Evolutionary conservation across 1,140 invertebrate genomes (phyloP).

Genomic region (Metaphire vulgaris): DNA sequence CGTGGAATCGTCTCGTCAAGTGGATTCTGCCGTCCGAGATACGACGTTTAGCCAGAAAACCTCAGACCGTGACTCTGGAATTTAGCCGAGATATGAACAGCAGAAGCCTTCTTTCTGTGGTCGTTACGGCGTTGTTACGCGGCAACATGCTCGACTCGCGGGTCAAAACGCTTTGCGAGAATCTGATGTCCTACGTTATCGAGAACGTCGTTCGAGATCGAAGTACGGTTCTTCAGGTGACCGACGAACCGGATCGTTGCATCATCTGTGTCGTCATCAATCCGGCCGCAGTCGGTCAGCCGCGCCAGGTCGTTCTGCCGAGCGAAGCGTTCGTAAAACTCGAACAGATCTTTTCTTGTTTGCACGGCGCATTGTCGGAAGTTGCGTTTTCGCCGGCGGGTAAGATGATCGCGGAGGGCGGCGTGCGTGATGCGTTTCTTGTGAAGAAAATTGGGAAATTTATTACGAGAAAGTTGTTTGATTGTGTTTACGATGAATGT

Average conservation of each 20-base stretch:
- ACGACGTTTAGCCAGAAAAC: not conserved
- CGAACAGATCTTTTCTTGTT: slow-evolving; percentile 20
- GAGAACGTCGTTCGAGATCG: slow-evolving; percentile 11
- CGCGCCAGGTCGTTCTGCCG: slow-evolving; percentile 19
- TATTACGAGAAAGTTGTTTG: slow-evolving; percentile 18
- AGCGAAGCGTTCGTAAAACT: slow-evolving; percentile 24
- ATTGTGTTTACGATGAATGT: slow-evolving; percentile 23
- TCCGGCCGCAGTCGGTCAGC: not conserved
- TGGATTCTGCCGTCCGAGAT: slow-evolving; percentile 18
- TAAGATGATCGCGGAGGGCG: not conserved
- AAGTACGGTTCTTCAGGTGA: slow-evolving; percentile 10
- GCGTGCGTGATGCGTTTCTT: not conserved
- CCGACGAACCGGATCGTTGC: slow-evolving; percentile 17
- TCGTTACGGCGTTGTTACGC: slow-evolving; percentile 13
- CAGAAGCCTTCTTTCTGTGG: not conserved
- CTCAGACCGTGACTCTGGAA: slow-evolving; percentile 13
- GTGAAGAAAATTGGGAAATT: slow-evolving; percentile 16
- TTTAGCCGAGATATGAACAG: not conserved
- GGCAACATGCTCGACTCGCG: slow-evolving; percentile 22
- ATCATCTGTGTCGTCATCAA: slow-evolving; percentile 6
- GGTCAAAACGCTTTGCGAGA: slow-evolving; percentile 19
- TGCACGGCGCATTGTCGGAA: slow-evolving; percentile 5
- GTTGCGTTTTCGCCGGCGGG: not conserved
- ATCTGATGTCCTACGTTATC: slow-evolving; percentile 9
- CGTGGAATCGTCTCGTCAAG: slow-evolving; percentile 22